Evolutionary conservation across 2,797 vertebrate genomes (phyloP), one percentile per base, ranked within the genome.

Genomic region (Echeneis naucrates): DNA sequence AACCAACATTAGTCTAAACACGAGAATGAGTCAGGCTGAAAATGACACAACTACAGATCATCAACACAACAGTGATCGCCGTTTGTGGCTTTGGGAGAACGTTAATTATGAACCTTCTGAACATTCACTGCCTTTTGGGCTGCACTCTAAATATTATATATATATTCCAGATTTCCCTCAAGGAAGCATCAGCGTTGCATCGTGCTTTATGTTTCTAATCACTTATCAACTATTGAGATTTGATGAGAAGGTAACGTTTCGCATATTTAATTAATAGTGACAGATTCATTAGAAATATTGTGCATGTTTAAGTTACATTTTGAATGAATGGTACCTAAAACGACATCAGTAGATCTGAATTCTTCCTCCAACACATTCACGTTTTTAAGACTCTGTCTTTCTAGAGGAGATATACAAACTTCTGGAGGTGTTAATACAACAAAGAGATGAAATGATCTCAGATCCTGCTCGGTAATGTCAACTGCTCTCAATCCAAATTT

Each of bases 11-110:
- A 19, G 40, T 64, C 38, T 59, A 48, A 81, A 77, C 58, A 76
- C 66, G 74, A 72, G 59, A 74, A 74, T 54, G 35, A 80, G 47
- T 65, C 69, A 75, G 55, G 38, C 27, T 51, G 2, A 33, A 65
- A 62, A 66, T 54, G 54, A 47, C 24, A 47, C 57, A 11, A 63
- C 38, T 52, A 47, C 68, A 63, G 54, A 68, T 44, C 38, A 66
- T 50, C 44, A 0, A 30, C n/a, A 55, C 21, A 53, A 44, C 37
- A 27, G 45, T 44, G 47, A 13, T 52, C 2, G 30, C 30, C 30
- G 30, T 30, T 30, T 6, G 30, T 30, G 30, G 30, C 30, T 51
- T 63, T 37, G 4, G 30, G 35, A 16, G 17, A 51, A 51, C 42
- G 44, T 44, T 5, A 55, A 44, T 54, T 17, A 21, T 38, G 23